Evolutionary conservation across 2,797 vertebrate species (phyloP).

Genomic region (Dendrocincla fuliginosa): DNA sequence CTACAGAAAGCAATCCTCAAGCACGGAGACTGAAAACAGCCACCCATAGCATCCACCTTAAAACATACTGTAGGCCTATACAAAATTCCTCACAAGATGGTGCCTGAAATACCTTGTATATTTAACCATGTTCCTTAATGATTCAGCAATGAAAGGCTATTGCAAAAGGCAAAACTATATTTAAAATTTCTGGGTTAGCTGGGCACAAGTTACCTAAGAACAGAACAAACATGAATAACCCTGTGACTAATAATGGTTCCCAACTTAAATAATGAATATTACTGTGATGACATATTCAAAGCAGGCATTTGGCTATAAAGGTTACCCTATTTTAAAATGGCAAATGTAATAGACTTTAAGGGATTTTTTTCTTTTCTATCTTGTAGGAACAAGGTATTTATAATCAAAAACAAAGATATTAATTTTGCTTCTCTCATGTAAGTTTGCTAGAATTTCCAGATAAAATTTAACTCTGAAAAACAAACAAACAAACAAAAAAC

Average conservation of each 20-base stretch:
- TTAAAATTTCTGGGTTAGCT: constrained; percentile 9
- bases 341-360: neutral
- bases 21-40: neutral
- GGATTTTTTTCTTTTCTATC: neutral
- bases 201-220: neutral
- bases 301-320: neutral
- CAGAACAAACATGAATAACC: neutral
- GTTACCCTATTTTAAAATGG: neutral
- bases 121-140: constrained; percentile 7
- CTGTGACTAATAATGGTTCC: neutral
- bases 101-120: neutral
- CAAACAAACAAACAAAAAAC: neutral
- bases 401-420: neutral
- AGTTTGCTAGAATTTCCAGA: neutral
- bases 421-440: neutral
- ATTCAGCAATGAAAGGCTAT: neutral
- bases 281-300: neutral
- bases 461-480: neutral
- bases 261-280: neutral
- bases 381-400: neutral
- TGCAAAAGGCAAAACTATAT: neutral
- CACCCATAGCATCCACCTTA: neutral
- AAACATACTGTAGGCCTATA: neutral
- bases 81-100: neutral
- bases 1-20: neutral